Base-by-base conservation (phyloP, 1,140 invertebrate species). In the Tetragonula clypearis region DNA sequence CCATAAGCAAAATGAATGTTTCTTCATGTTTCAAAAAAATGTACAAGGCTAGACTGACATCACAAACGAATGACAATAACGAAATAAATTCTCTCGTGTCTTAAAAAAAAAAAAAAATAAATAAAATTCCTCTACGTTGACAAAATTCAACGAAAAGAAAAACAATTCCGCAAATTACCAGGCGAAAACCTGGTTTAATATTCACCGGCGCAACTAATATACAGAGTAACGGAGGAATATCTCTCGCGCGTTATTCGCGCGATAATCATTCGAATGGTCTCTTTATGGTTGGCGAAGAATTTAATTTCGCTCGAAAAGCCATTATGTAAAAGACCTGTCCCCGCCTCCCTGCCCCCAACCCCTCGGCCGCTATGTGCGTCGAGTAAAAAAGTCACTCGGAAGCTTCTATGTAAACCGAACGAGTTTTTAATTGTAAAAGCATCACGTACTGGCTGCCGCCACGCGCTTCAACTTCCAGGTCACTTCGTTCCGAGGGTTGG, bases 351-450 rank as follows among this genome's bases (percentile, higher is more conserved):
- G 6, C 41, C 41, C 41, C 0, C 41, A 6, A 23, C 30, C 26
- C 60, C 73, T 55, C 53, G 23, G 23, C 26, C 56, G 58, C 55
- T 79, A 60, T 72, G 26, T 56, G 56, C 26, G 21, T 49, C 49
- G 21, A 26, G n/a, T 30, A 74, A 85, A 84, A 49, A 84, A 72
- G 69, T 74, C 77, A 19, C 21, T 58, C 26, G 74, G 26, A 56
- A 65, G 56, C 78, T n/a, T 73, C 77, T 66, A 71, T 65, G 82
- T 79, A 85, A 85, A 85, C 69, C 68, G 69, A 85, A 85, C 78
- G 56, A 71, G 74, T 82, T 85, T 88, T 82, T 86, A 82, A 88
- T 89, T 82, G 76, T 65, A 30, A 76, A 76, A 79, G 75, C 75
- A 49, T 35, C 71, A 17, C 87, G 62, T 69, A 69, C 69, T 56